Evolutionary conservation across 1,140 invertebrate genomes (phyloP), one percentile per base, ranked within the genome.

Genomic region (Zaprionus africanus): DNA sequence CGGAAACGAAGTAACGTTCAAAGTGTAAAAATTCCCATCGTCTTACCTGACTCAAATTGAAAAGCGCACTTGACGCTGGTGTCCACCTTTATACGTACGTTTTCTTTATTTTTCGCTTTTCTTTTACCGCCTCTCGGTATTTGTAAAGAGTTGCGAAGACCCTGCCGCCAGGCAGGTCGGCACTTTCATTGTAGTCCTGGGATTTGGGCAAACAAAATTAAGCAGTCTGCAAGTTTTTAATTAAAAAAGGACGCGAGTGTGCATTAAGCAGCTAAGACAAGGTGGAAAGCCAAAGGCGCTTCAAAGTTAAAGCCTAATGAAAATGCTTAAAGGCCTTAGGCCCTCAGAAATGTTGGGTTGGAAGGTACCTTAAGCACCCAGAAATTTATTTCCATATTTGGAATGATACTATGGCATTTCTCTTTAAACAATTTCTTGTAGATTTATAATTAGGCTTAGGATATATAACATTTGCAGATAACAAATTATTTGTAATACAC

Each of bases 191-290:
- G 85, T 87, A 79, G 84, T 90, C 84, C 68, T 68, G 85, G 84
- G 85, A 88, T 88, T 90, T 88, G 81, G 78, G 81, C 81, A 88
- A 88, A 90, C 84, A 90, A 88, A 88, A 88, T 88, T 90, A 88
- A 88, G 85, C 78, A 88, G 84, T 88, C 85, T 90, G 85, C 85
- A 88, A 88, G 84, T 88, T 88, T 88, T 88, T 90, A 90, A 88
- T 90, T 88, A 90, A 88, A 88, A 88, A 88, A 90, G 81, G 85
- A 81, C 81, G 65, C 78, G 75, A 79, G 70, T 76, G 41, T 68
- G 81, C 75, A 78, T 81, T 66, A 90, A 83, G 70, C 85, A 77
- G 71, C 81, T 67, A 71, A 68, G 64, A 66, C 34, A 63, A 64
- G 49, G 70, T 88, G 67, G 24, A 60, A 63, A 58, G 31, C 24